Conservation (phyloP, 1,140 invertebrate species). For the Branchinecta lynchi region DNA sequence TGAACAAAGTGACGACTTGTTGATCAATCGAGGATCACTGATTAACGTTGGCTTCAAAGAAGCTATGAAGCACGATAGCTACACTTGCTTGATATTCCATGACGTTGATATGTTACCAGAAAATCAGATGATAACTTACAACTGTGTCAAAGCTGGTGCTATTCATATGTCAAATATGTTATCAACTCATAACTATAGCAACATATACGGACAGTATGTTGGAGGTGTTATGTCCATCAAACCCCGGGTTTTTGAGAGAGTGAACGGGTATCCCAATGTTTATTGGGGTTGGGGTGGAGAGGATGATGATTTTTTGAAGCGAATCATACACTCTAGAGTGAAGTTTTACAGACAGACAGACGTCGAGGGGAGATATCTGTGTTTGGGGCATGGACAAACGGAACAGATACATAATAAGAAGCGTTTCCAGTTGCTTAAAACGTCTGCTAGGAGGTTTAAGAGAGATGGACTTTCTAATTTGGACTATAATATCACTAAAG, state of each 20-base stretch:
- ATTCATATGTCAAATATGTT: neutral
- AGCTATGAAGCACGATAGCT: constrained; percentile 26
- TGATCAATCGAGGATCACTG: constrained; percentile 29
- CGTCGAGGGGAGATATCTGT: constrained; percentile 57
- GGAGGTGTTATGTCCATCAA: constrained; percentile 75
- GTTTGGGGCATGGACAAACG: neutral
- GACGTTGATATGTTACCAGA: constrained; percentile 41
- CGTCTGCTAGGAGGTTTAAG: constrained; percentile 59
- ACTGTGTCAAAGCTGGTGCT: neutral
- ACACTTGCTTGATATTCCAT: constrained; percentile 39
- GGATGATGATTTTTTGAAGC: constrained; percentile 80
- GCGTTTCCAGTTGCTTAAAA: constrained; percentile 49
- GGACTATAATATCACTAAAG: constrained; percentile 53
- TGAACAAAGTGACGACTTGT: constrained; percentile 33
- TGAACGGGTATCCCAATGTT: constrained; percentile 81
- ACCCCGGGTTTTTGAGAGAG: constrained; percentile 54
- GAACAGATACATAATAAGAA: constrained; percentile 3
- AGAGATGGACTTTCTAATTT: constrained; percentile 71
- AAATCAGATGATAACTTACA: constrained; percentile 24
- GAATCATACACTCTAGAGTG: constrained; percentile 56
- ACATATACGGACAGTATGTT: neutral
- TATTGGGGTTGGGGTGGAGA: constrained; percentile 89
- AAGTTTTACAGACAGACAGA: constrained; percentile 71
- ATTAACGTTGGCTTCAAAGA: constrained; percentile 36
- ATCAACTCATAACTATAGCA: neutral